Evolutionary conservation across 2,797 vertebrate species (phyloP), one percentile per base, ranked within the genome.

Genomic region (Brachymystax lenok): DNA sequence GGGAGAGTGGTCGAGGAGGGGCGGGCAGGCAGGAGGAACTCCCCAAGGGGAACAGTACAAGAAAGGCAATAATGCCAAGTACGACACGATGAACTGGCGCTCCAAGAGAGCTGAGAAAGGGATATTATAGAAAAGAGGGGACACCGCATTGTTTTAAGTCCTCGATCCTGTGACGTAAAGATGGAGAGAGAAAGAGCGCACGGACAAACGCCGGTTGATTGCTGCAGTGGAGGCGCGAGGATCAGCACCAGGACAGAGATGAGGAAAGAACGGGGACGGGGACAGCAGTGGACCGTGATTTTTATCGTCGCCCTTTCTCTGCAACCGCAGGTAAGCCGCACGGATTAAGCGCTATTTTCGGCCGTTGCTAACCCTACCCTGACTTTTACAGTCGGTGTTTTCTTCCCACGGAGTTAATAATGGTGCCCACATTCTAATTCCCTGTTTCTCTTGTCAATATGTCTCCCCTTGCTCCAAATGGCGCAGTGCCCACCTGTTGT

Each of bases 401-500:
- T 35, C 63, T n/a, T 27, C 40, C 77, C 82, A 78, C 5, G 83
- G 24, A 73, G 67, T 63, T 40, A 69, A 3, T 14, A 73, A 76
- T 2, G 81, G 74, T 28, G 73, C n/a, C 72, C 46, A 50, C 64
- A 21, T 51, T 16, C 76, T 56, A 76, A 67, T 78, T 83, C 89
- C 83, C 82, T 85, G 83, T 83, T 77, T 80, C 71, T 77, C 80
- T 80, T 74, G 69, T 77, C 82, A 79, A 74, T 54, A 21, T 24
- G 10, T 56, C 68, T 35, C 64, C 7, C 83, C 85, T 83, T 74
- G 83, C 82, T 52, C 21, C 35, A 13, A 27, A 73, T 84, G 83
- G 83, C 82, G 86, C 83, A 72, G 79, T 72, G 87, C 84, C 87
- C 93, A 95, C 94, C 93, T 95, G 94, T 94, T 94, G 93, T 92